Base-by-base conservation (phyloP, 2,113 vertebrate species). In the Bolborhynchus lineola region DNA sequence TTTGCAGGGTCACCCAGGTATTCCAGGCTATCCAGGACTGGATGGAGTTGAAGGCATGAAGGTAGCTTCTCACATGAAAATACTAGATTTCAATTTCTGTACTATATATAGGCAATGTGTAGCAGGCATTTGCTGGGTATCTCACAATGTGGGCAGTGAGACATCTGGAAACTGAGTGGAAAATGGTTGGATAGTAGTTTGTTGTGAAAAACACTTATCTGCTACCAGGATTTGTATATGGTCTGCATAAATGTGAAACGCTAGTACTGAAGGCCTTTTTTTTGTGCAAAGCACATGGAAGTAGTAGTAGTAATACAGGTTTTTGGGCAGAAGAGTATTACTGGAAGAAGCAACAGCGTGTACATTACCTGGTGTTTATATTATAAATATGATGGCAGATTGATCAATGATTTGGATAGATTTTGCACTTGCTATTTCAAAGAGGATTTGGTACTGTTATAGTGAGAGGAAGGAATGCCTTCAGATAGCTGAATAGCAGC, bases 41-140 rank as follows among this genome's bases (percentile, higher is more conserved):
- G 95, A 96, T 94, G 98, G 98, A 87, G 97, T 97, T 1, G 76
- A 63, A 63, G 99, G 99, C 96, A 70, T 91, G 64, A 99, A 99
- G 99, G 99, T 99, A 98, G 94, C 35, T 77, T 86, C 49, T 57
- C 47, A 31, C 9, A 28, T 39, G 28, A 52, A 78, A 80, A 63
- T 59, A 60, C 33, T 35, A 16, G 33, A 35, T 59, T 59, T 35
- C 57, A 10, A 24, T 91, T 80, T 72, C 33, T 93, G 1, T 41
- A 4, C 29, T 74, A 37, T 33, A 35, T 20, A 24, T 44, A 39
- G 16, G 26, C 63, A 65, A 35, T 3, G 7, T 15, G 9, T 2
- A 62, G 44, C 47, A 88, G 39, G 68, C 5, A 2, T 72, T 70
- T 93, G 65, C 55, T 74, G 68, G 15, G 11, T 81, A 23, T 71